Base-by-base conservation (phyloP, 2,113 vertebrate species). In the Serranochromis macrocephalus region DNA sequence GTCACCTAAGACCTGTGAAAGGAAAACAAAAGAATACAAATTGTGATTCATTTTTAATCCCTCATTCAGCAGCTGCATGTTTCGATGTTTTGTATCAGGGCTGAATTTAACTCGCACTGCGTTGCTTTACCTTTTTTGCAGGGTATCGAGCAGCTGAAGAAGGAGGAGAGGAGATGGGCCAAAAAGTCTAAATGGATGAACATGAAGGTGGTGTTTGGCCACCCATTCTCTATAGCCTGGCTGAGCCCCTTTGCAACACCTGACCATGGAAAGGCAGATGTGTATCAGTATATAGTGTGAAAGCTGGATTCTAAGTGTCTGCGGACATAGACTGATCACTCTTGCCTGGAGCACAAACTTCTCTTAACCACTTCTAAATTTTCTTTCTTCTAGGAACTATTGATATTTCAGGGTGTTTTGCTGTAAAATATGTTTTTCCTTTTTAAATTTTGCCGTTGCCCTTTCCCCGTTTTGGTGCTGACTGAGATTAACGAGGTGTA, bases 101-200 rank as follows among this genome's bases (percentile, higher is more conserved):
- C 26, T 31, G 26, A 78, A 31, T 78, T 78, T 31, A 49, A 78
- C 17, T 33, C 73, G 0, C 26, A 19, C 21, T 55, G n/a, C 4
- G 7, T 81, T 36, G 26, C 21, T 13, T 92, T 45, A 68, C 7
- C 95, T 84, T 96, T 97, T 51, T 51, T 95, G 86, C 97, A 99
- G 99, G 98, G 98, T 75, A 99, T 99, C 94, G 99, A 99, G 93
- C 99, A 99, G 95, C 97, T 99, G 93, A 99, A 99, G 97, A 99
- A 99, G 96, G 99, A 99, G 97, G 98, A 99, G 97, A 97, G 97
- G 95, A 97, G 96, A 96, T 99, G 99, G 99, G 97, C 97, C 93
- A 99, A 99, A 96, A 98, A 96, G 97, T 98, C 98, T 88, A 98
- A 97, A 93, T 99, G 99, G 99, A 98, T 99, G 99, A 99, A 99